phyloP scores from a whole-genome alignment of 2,113 vertebrate species.

The Gopherus evgoodei region DNA sequence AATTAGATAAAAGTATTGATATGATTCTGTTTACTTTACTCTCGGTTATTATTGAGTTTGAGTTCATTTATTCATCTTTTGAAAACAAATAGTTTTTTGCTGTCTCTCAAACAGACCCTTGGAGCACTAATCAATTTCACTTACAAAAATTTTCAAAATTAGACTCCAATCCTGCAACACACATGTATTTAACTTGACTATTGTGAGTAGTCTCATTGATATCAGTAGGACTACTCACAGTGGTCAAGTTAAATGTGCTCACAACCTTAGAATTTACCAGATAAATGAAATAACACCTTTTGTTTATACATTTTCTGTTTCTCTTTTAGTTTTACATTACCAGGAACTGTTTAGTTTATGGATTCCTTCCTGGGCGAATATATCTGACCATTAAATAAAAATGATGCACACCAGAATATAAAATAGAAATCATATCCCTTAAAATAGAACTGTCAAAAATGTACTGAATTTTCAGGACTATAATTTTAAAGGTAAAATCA shows the following conservation, averaged over 20 bases:
- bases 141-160: not conserved
- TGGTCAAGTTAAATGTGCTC: not conserved
- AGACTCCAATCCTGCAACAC: not conserved
- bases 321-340: constrained; percentile 9
- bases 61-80: constrained; percentile 49
- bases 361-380: not conserved
- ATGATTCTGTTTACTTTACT: constrained; percentile 24
- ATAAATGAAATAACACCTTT: not conserved
- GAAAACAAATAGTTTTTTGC: constrained; percentile 15
- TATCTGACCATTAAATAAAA: constrained; percentile 12
- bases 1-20: not conserved
- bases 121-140: not conserved
- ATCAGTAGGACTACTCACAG: not conserved
- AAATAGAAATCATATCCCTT: not conserved
- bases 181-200: not conserved
- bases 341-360: not conserved
- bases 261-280: not conserved
- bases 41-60: not conserved
- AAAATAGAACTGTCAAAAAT: not conserved
- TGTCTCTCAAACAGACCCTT: not conserved
- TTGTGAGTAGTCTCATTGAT: not conserved
- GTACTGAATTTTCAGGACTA: not conserved
- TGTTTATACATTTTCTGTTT: not conserved
- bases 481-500: not conserved
- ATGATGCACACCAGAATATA: not conserved